Evolutionary conservation across 1,140 invertebrate genomes (phyloP).

Genomic region (Temnothorax nylanderi): DNA sequence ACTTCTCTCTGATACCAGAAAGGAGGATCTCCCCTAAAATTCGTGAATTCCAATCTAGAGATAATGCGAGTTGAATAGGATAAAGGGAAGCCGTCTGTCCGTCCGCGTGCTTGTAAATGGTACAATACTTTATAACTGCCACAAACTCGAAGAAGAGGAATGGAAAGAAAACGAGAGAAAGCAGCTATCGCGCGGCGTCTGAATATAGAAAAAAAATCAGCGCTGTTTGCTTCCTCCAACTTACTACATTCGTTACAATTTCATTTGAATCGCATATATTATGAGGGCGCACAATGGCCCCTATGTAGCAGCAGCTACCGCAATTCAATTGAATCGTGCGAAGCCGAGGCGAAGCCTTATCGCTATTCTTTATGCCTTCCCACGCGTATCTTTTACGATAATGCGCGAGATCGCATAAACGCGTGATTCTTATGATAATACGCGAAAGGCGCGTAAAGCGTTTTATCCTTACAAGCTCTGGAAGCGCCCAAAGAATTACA

Average conservation of each 20-base stretch:
- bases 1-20: constrained; percentile 5
- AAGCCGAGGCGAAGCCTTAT: constrained; percentile 46
- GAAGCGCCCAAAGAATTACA: background rate
- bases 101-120: background rate
- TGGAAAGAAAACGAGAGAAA: constrained; percentile 2
- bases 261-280: constrained; percentile 65
- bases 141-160: constrained; percentile 2
- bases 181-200: background rate
- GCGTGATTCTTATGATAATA: constrained; percentile 49
- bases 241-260: constrained; percentile 41
- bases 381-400: constrained; percentile 70
- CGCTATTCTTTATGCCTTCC: constrained; percentile 68
- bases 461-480: background rate
- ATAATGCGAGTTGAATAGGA: constrained; percentile 1
- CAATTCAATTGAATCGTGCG: constrained; percentile 58
- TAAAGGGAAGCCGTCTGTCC: background rate
- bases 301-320: constrained; percentile 66
- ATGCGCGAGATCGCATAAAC: constrained; percentile 15
- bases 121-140: background rate
- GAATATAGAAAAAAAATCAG: constrained; percentile 28
- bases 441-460: background rate
- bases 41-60: constrained; percentile 24
- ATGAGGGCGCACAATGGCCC: constrained; percentile 68
- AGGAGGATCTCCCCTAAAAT: constrained; percentile 19
- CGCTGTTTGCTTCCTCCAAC: constrained; percentile 23